phyloP scores from a whole-genome alignment of 2,888 invertebrate genomes.

The Pheosia gnoma region DNA sequence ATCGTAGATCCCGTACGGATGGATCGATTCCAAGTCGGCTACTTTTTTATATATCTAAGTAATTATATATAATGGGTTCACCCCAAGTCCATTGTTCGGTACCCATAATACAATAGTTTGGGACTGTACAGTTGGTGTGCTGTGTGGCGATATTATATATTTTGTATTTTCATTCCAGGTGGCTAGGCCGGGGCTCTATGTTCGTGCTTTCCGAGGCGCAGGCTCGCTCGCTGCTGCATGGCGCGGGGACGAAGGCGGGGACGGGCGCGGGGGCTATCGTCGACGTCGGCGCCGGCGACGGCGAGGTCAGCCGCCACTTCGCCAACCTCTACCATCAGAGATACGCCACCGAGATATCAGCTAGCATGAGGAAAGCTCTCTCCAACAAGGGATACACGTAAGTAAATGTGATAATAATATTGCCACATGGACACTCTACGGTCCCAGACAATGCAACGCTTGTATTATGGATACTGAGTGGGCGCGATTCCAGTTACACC shows the following conservation, averaged over 20 bases:
- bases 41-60: too few relatives aligned
- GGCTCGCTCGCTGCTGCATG: conserved; percentile 85
- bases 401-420: conserved; percentile 51
- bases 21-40: too few relatives aligned
- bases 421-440: too few relatives aligned
- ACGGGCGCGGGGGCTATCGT: conserved; percentile 78
- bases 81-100: too few relatives aligned
- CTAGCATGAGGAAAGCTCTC: conserved; percentile 93
- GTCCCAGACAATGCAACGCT: too few relatives aligned
- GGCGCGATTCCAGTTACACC: too few relatives aligned
- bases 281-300: conserved; percentile 98
- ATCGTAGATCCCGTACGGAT: too few relatives aligned
- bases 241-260: conserved; percentile 29
- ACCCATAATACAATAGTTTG: too few relatives aligned
- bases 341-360: conserved; percentile 96
- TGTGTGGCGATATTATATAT: neutral
- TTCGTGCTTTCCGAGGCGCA: conserved; percentile 96
- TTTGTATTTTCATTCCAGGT: conserved; percentile 73
- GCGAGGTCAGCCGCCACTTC: conserved; percentile 94
- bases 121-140: too few relatives aligned
- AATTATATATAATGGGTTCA: too few relatives aligned
- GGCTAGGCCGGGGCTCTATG: conserved; percentile 97
- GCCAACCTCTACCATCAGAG: conserved; percentile 88
- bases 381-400: conserved; percentile 90
- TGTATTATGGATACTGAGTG: too few relatives aligned